Base-by-base conservation (phyloP, 2,888 invertebrate species). In the Meloe dianella region DNA sequence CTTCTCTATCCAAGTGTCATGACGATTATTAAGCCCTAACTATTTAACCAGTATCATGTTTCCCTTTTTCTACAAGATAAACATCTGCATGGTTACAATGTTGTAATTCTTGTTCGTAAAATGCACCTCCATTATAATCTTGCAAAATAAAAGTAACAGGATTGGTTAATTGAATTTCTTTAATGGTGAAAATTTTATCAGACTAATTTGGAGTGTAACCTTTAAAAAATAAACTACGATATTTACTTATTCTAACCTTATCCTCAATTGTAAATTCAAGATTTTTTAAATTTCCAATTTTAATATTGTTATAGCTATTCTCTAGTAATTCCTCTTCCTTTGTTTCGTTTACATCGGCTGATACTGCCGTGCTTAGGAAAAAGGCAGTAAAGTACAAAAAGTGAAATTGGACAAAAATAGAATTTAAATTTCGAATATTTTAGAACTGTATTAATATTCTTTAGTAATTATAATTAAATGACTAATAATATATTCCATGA, bases 51-150 rank as follows among this genome's bases (percentile, higher is more conserved):
- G 72, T 70, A 24, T 63, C 72, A 63, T 67, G 71, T 64, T 79
- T 58, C 51, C 78, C 69, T 69, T 78, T 79, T 70, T 81, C 79
- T 51, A 81, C 72, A 41, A 80, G 65, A 74, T 79, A 81, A 41
- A 78, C 64, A 57, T 80, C 70, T 1, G 77, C 74, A 71, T 78
- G 67, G 62, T 72, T 73, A 4, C 75, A 76, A 70, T 77, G 78
- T 60, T 72, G 73, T n/a, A 81, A 58, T 75, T 81, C 80, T 64
- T 74, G 60, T 68, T 74, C 75, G 69, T 80, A 81, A 71, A 81
- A 81, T 12, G 73, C 71, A 41, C 80, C 35, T 63, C 65, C 66
- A 59, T 72, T 66, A 67, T 74, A 63, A 74, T 80, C 74, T 70
- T 71, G 61, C 51, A 78, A 59, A 57, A 72, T 63, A 71, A 78